A percentile compares a stretch with the other conserved stretches of the same genome.
Conservation (phyloP, 2,888 invertebrate genomes). For the Andrena minutula region DNA sequence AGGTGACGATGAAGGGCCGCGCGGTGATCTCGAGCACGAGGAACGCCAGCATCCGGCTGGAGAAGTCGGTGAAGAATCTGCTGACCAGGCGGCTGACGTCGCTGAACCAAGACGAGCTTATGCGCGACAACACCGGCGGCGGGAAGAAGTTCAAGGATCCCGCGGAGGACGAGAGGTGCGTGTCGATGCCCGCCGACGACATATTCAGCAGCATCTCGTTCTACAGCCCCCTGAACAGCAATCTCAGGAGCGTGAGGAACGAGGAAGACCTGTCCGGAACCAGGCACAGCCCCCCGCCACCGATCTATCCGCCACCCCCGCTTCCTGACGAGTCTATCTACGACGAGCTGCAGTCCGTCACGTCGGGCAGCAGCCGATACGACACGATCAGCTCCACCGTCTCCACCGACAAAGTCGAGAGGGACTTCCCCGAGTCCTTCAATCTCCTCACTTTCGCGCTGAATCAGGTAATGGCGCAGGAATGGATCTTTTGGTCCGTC, state of each 20-base stretch:
- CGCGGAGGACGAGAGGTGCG: conserved; percentile 85
- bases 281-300: conserved; percentile 86
- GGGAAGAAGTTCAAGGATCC: conserved; percentile 66
- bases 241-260: conserved; percentile 76
- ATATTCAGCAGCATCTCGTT: conserved; percentile 89
- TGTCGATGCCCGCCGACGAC: conserved; percentile 87
- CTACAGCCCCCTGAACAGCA: conserved; percentile 86
- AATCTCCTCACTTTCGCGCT: conserved; percentile 73
- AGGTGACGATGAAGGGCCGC: conserved; percentile 85
- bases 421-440: conserved; percentile 84
- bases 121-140: conserved; percentile 57
- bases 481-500: too few relatives aligned
- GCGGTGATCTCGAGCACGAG: conserved; percentile 89
- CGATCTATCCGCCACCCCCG: conserved; percentile 88
- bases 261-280: conserved; percentile 78
- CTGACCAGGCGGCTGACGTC: conserved; percentile 79
- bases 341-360: conserved; percentile 86
- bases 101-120: conserved; percentile 72
- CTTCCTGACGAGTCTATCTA: conserved; percentile 87
- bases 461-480: conserved; percentile 62
- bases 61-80: conserved; percentile 83
- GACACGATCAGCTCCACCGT: conserved; percentile 83
- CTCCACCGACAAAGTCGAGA: conserved; percentile 83
- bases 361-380: conserved; percentile 82
- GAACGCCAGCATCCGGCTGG: conserved; percentile 86